Conservation (phyloP, 2,113 vertebrate species). For the Ornithorhynchus anatinus region DNA sequence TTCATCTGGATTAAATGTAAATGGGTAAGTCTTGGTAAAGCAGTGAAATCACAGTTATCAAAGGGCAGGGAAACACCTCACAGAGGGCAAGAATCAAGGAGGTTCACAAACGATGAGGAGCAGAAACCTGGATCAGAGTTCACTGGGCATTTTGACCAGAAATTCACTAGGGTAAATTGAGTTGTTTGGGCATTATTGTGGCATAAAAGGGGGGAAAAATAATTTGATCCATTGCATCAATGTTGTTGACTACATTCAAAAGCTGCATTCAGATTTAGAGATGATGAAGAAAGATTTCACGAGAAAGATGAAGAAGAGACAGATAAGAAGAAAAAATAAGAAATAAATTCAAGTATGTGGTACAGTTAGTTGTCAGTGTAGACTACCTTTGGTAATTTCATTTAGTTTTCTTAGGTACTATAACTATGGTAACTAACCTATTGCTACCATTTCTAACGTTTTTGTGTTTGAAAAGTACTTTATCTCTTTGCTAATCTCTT, state of each 20-base stretch:
- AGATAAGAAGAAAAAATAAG: no score
- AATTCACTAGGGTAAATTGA: neutral
- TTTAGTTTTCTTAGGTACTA: neutral
- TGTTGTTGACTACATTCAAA: no score
- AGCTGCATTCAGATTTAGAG: neutral
- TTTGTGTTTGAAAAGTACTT: neutral
- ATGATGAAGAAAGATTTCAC: no score
- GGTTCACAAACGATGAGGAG: neutral
- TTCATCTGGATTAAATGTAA: neutral
- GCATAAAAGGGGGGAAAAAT: neutral
- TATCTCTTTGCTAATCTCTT: neutral
- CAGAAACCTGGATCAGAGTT: neutral
- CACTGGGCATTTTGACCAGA: neutral
- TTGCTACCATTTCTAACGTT: neutral
- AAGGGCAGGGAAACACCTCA: neutral
- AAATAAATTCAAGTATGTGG: no score
- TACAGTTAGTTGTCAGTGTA: no score
- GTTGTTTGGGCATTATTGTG: neutral
- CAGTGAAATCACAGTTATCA: neutral
- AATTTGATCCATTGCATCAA: no score
- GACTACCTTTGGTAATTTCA: conserved; percentile 4
- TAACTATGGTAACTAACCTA: neutral
- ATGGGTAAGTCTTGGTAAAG: neutral
- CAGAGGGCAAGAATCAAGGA: neutral
- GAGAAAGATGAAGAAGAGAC: no score